Percentiles rank a stretch among this genome's conserved stretches.
phyloP scores from a whole-genome alignment of 2,113 vertebrate species.

The Rattus rattus region DNA sequence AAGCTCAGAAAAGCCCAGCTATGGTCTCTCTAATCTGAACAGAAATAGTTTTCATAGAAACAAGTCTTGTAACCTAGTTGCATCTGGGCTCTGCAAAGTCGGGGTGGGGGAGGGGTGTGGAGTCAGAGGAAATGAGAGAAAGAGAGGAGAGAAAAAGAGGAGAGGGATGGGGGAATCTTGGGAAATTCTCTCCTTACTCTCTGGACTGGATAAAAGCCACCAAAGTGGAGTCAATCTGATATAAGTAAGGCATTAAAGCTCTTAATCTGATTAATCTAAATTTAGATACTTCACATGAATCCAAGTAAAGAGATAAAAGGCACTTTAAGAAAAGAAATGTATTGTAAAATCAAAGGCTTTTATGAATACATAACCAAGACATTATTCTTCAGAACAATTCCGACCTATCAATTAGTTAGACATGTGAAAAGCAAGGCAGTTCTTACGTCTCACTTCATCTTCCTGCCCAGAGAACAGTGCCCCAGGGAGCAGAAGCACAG shows the following conservation, averaged over 20 bases:
- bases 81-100: conserved; percentile 42
- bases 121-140: neutral
- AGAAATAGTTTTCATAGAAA: conserved; percentile 46
- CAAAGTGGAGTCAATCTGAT: conserved; percentile 41
- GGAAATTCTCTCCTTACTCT: conserved; percentile 37
- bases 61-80: conserved; percentile 20
- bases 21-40: conserved; percentile 17
- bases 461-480: conserved; percentile 49
- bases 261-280: conserved; percentile 61
- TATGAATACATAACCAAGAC: conserved; percentile 59
- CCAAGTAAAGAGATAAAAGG: conserved; percentile 55
- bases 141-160: neutral
- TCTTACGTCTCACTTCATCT: conserved; percentile 27
- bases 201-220: neutral
- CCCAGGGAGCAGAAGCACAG: conserved; percentile 30
- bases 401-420: conserved; percentile 56
- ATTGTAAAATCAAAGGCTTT: conserved; percentile 63
- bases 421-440: conserved; percentile 67
- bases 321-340: conserved; percentile 26
- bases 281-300: conserved; percentile 35
- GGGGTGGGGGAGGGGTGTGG: neutral
- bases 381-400: conserved; percentile 59
- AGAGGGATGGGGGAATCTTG: neutral
- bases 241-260: conserved; percentile 54
- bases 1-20: neutral